Percentiles rank a stretch among this genome's conserved stretches.
Evolutionary conservation across 2,797 vertebrate genomes (phyloP).

Genomic region (Neoniphon sammara): DNA sequence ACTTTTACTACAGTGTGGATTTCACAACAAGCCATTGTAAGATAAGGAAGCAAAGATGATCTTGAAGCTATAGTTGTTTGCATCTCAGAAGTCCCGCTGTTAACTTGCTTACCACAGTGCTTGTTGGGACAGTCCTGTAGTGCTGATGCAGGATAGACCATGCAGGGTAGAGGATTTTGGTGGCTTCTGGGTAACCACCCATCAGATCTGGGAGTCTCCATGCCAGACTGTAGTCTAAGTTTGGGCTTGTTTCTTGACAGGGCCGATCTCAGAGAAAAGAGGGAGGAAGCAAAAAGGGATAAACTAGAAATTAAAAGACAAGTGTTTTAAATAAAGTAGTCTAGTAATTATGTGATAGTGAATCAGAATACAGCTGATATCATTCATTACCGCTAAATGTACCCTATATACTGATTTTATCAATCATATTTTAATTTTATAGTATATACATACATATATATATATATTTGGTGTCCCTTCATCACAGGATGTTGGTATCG

Average conservation of each 20-base stretch:
- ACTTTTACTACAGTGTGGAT: background rate
- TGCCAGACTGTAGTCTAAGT: background rate
- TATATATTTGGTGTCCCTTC: constrained; percentile 24
- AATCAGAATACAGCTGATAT: constrained; percentile 57
- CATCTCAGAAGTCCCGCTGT: background rate
- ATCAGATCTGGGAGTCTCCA: constrained; percentile 7
- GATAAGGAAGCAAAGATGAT: background rate
- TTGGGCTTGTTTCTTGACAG: constrained; percentile 65
- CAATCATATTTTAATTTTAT: constrained; percentile 51
- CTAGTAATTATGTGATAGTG: constrained; percentile 58
- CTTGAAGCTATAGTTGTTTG: background rate
- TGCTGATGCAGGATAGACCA: background rate
- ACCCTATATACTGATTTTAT: constrained; percentile 48
- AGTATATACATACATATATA: constrained; percentile 20
- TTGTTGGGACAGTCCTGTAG: constrained; percentile 1
- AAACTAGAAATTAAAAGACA: constrained; percentile 21
- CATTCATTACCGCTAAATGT: constrained; percentile 47
- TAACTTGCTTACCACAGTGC: background rate
- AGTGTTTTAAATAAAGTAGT: constrained; percentile 37
- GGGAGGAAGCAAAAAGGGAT: constrained; percentile 41
- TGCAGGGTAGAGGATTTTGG: background rate
- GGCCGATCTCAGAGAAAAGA: constrained; percentile 31
- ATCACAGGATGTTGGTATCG: constrained; percentile 33
- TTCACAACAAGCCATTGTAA: background rate
- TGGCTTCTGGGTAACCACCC: constrained; percentile 15